Base-by-base conservation (phyloP, 2,888 invertebrate genomes). In the Oeneis ivallda region DNA sequence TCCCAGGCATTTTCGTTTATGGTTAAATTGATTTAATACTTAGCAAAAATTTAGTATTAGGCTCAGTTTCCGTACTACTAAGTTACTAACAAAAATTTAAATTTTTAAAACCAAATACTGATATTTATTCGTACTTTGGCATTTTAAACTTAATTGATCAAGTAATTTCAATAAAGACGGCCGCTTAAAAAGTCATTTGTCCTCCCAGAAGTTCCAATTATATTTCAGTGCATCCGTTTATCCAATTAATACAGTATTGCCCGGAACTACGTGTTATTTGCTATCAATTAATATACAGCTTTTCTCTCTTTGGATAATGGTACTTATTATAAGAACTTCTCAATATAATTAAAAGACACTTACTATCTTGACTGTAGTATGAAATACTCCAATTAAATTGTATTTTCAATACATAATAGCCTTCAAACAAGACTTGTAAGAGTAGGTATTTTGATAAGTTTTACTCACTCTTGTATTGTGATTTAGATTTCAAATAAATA, bases 231-330 rank as follows among this genome's bases (percentile, higher is more conserved):
- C 66, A 68, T 70, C 63, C 70, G 71, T 65, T 71, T 71, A 71
- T 71, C 71, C 71, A 72, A 72, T 72, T 72, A 72, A 70, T 69
- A 68, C 61, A 59, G 69, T 69, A 70, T 69, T 71, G 69, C 66
- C 66, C 50, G 65, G 61, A 66, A 66, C 66, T 69, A 66, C 67
- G 69, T 69, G 69, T 63, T 70, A 67, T 71, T 71, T 71, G 71
- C 68, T 67, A 67, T 69, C 66, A 69, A 72, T 72, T 70, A 72
- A 69, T 69, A 67, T 54, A 67, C 69, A 67, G 65, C 70, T 66
- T 58, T 53, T 52, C 64, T 41, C 62, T 63, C 60, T 53, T 70
- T 65, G 61, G 53, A 52, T 50, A 62, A 63, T 61, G 57, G 64
- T 62, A 63, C 66, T 71, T 63, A 68, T 63, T 65, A 66, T 45